Base-by-base conservation (phyloP, 2,113 vertebrate genomes). In the Anser cygnoides region DNA sequence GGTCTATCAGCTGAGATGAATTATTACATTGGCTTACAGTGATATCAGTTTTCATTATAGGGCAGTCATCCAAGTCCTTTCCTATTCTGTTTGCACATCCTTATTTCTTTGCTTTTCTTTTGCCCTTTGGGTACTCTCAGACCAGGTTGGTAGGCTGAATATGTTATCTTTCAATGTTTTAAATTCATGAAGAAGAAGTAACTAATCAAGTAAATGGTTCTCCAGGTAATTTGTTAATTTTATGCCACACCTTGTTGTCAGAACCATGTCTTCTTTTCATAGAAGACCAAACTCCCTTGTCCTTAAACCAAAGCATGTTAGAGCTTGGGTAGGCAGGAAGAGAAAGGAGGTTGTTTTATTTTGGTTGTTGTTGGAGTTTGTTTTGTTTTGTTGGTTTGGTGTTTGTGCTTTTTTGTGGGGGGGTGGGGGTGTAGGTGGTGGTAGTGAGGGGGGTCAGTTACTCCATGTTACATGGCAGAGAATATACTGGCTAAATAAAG, bases 1-100 rank as follows among this genome's bases (percentile, higher is more conserved):
- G 58, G 84, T 96, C 87, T 92, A 92, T 96, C 94, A 85, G 79
- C 67, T 94, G 82, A 86, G 87, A 84, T 95, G 75, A 95, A 91
- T 96, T 95, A 95, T 95, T 95, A 74, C 84, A 81, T 77, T 81
- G 84, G 77, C 44, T 92, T 93, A 70, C 72, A 75, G 39, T 43
- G 72, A 44, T 94, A 93, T 39, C 78, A 83, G 78, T 93, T 96
- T 94, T 94, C 84, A 88, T 97, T 94, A 90, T 2, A 78, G 37
- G 68, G 91, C 65, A 96, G 49, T 55, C 91, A 92, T 90, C 92
- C 92, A 96, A 90, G 61, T 72, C 71, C 17, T 90, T 77, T 71
- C 49, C 43, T 87, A 35, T 73, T 85, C 84, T 65, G 16, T 75
- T 79, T 93, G 55, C 55, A 93, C 21, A 67, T 77, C 39, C 93